Evolutionary conservation across 2,797 vertebrate genomes (phyloP).

Genomic region (Tamandua tetradactyla): DNA sequence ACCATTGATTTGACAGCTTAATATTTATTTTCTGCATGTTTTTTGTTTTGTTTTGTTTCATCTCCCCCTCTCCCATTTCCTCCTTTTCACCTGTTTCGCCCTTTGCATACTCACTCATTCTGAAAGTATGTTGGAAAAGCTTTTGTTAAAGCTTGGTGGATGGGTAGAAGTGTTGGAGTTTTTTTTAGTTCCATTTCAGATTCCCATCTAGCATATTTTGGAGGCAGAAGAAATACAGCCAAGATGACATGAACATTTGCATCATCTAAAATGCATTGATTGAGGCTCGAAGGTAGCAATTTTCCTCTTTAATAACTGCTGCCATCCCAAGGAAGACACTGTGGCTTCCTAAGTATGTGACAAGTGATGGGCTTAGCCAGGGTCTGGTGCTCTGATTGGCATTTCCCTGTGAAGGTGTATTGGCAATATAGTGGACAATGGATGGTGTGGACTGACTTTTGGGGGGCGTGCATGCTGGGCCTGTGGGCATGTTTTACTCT

Average conservation of each 20-base stretch:
- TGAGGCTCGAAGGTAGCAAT: not conserved
- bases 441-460: not conserved
- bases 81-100: not conserved
- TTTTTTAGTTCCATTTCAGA: constrained; percentile 13
- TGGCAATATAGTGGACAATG: not conserved
- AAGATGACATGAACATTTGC: not conserved
- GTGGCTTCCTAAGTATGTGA: constrained; percentile 62
- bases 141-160: constrained; percentile 13
- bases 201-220: constrained; percentile 38
- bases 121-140: constrained; percentile 28
- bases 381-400: not conserved
- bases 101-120: not conserved
- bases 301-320: constrained; percentile 57
- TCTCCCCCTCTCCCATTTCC: not conserved
- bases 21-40: constrained; percentile 63
- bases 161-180: not conserved
- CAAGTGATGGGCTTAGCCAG: constrained; percentile 22
- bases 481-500: not conserved
- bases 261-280: not conserved
- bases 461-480: not conserved
- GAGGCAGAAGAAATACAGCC: not conserved
- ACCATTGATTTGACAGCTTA: constrained; percentile 59
- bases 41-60: constrained; percentile 34
- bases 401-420: not conserved
- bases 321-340: constrained; percentile 67